phyloP scores from a whole-genome alignment of 1,140 invertebrate species.

The Calosoma granatense region DNA sequence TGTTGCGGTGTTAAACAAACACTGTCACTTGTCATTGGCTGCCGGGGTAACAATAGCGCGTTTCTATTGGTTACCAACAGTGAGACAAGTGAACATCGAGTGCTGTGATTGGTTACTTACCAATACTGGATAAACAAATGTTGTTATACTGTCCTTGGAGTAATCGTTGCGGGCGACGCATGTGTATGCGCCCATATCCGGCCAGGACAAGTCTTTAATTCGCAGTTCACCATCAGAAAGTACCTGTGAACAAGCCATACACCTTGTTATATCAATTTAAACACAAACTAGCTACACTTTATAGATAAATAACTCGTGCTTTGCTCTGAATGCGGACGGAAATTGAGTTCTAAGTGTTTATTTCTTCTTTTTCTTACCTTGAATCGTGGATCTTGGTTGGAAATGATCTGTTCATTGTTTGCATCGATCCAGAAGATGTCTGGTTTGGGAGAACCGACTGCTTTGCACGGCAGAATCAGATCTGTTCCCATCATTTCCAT shows the following conservation, averaged over 20 bases:
- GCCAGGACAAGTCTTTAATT: conserved; percentile 57
- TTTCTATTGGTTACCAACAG: no score
- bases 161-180: conserved; percentile 59
- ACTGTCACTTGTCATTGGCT: no score
- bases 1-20: no score
- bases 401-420: conserved; percentile 39
- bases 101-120: conserved; percentile 38
- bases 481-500: conserved; percentile 45
- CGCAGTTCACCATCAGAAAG: conserved; percentile 61
- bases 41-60: no score
- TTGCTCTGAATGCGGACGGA: no score
- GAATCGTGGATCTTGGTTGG: conserved; percentile 35
- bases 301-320: no score
- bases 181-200: conserved; percentile 69
- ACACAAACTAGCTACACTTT: no score
- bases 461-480: conserved; percentile 59
- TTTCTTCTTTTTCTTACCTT: conserved; percentile 31
- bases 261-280: conserved; percentile 8
- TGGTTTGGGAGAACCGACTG: conserved; percentile 50
- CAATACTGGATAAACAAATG: conserved; percentile 68
- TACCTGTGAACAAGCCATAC: conserved; percentile 36
- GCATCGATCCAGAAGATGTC: conserved; percentile 55
- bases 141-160: conserved; percentile 50
- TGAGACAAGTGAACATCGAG: background rate
- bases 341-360: background rate